These are phyloP conservation scores for Panulirus ornatus DNA, from an alignment of 1,140 invertebrate genomes.

Conservation along the genomic window DNA sequence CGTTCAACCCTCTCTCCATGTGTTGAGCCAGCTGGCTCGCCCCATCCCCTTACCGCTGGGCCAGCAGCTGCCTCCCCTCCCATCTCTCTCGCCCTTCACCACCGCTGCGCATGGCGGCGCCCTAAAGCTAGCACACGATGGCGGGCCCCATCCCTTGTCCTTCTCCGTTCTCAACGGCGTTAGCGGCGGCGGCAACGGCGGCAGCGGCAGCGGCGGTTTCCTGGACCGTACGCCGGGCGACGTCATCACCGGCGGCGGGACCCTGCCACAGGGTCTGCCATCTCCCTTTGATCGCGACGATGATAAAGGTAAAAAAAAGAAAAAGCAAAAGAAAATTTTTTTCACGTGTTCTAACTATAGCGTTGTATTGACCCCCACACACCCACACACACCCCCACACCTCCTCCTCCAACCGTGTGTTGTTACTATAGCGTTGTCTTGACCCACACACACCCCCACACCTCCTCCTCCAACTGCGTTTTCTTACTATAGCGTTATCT, in stretches of 20 bases:
- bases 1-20: slow-evolving; percentile 68
- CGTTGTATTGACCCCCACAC: neutral
- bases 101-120: slow-evolving; percentile 54
- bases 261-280: slow-evolving; percentile 63
- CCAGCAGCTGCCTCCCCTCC: slow-evolving; percentile 64
- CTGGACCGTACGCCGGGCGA: slow-evolving; percentile 58
- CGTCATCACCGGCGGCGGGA: slow-evolving; percentile 43
- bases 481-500: no score
- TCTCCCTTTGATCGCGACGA: slow-evolving; percentile 70
- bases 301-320: slow-evolving; percentile 71
- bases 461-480: no score
- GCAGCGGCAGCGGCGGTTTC: slow-evolving; percentile 62
- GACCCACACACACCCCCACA: no score
- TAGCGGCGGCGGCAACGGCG: slow-evolving; percentile 48
- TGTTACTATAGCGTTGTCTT: no score
- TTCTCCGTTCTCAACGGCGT: slow-evolving; percentile 58
- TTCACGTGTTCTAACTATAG: neutral
- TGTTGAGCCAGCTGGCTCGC: slow-evolving; percentile 66
- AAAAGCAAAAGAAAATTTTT: neutral
- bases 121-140: slow-evolving; percentile 40
- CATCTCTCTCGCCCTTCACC: slow-evolving; percentile 54
- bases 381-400: no score
- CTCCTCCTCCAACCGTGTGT: no score
- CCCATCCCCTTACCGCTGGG: slow-evolving; percentile 65
- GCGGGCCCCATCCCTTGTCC: slow-evolving; percentile 55